phyloP scores from a whole-genome alignment of 2,888 invertebrate species.

The Koerneria pararmatus region DNA sequence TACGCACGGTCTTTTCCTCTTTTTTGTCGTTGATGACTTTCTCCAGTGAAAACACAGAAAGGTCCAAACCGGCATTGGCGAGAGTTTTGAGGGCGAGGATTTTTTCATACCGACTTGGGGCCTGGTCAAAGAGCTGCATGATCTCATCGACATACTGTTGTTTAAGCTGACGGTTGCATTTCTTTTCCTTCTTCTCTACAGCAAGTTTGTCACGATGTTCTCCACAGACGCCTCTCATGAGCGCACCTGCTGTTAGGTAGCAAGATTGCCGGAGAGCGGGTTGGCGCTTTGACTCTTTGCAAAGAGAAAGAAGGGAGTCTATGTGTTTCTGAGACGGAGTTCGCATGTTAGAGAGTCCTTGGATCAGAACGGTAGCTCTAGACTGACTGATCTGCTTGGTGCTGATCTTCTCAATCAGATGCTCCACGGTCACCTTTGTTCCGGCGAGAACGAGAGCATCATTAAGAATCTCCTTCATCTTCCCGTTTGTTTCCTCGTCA shows the following conservation, averaged over 20 bases:
- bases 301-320: constrained; percentile 26
- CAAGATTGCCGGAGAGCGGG: constrained; percentile 42
- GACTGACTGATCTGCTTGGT: constrained; percentile 22
- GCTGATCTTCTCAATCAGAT: constrained; percentile 34
- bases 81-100: constrained; percentile 52
- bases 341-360: constrained; percentile 26
- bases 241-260: constrained; percentile 44
- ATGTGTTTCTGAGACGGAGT: constrained; percentile 28
- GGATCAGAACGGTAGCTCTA: constrained; percentile 23
- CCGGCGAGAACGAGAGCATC: constrained; percentile 46
- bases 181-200: constrained; percentile 18
- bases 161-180: constrained; percentile 41
- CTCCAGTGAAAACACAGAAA: constrained; percentile 45
- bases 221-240: constrained; percentile 46
- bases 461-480: constrained; percentile 41
- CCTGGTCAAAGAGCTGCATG: constrained; percentile 32
- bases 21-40: constrained; percentile 47
- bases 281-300: constrained; percentile 26
- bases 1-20: constrained; percentile 39
- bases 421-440: constrained; percentile 38
- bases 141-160: constrained; percentile 34
- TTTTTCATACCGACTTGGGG: constrained; percentile 42
- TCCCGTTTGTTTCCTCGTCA: constrained; percentile 30
- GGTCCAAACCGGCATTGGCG: constrained; percentile 54
- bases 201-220: constrained; percentile 26